phyloP scores from a whole-genome alignment of 2,113 vertebrate genomes.

The Larimichthys polyactis region DNA sequence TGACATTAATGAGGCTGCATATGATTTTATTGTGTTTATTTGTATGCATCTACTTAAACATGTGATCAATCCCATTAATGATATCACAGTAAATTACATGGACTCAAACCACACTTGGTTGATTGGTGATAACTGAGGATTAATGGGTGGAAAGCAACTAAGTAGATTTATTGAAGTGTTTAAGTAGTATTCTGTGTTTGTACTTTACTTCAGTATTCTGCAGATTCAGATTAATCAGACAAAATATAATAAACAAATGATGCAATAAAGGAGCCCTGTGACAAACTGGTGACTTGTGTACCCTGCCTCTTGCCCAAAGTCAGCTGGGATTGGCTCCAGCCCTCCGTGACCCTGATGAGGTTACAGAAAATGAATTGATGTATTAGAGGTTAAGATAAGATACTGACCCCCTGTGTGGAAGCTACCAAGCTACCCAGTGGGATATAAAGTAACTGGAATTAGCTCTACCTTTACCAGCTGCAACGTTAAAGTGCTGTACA shows the following conservation, averaged over 20 bases:
- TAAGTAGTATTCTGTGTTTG: neutral
- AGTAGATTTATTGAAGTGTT: neutral
- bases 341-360: too few species aligned
- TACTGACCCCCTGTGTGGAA: too few species aligned
- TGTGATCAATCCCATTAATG: neutral
- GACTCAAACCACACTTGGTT: neutral
- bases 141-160: neutral
- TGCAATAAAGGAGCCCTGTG: neutral
- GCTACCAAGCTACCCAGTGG: too few species aligned
- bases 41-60: neutral
- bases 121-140: neutral
- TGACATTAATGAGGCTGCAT: slow-evolving; percentile 67
- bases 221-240: neutral
- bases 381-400: neutral
- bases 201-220: neutral
- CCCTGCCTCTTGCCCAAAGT: too few species aligned
- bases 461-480: too few species aligned
- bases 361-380: too few species aligned
- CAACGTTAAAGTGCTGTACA: too few species aligned
- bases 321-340: too few species aligned
- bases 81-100: neutral
- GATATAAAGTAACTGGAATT: too few species aligned
- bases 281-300: too few species aligned
- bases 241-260: neutral
- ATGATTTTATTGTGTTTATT: slow-evolving; percentile 36